Conservation (phyloP, 2,888 invertebrate species). For the Drosophila dives region DNA sequence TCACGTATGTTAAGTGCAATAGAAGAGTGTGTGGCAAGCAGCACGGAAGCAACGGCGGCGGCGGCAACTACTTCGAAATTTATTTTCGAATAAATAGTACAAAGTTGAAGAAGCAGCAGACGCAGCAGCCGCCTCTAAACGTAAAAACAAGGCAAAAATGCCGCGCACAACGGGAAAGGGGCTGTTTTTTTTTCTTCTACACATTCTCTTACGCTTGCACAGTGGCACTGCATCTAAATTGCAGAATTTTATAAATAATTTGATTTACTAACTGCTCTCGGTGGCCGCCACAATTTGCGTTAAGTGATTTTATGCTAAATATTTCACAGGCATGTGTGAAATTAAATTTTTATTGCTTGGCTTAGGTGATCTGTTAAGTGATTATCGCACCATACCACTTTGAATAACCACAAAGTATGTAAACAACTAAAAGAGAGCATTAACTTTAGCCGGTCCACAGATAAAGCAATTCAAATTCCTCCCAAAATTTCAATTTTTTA, state of each 20-base stretch:
- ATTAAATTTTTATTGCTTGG: slow-evolving; percentile 17
- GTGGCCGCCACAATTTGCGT: neutral
- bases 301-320: slow-evolving; percentile 3
- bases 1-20: slow-evolving; percentile 60
- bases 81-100: slow-evolving; percentile 80
- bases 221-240: slow-evolving; percentile 48
- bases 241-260: slow-evolving; percentile 32
- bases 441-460: neutral
- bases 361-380: slow-evolving; percentile 20
- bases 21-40: slow-evolving; percentile 62
- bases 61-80: slow-evolving; percentile 77
- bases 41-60: slow-evolving; percentile 42
- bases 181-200: slow-evolving; percentile 25
- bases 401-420: neutral
- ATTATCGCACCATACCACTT: slow-evolving; percentile 29
- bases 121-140: slow-evolving; percentile 44
- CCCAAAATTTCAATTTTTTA: neutral
- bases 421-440: slow-evolving; percentile 3
- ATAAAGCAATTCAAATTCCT: neutral
- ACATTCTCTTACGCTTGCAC: slow-evolving; percentile 63
- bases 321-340: slow-evolving; percentile 38
- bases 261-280: slow-evolving; percentile 46
- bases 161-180: slow-evolving; percentile 52
- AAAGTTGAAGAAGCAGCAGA: slow-evolving; percentile 74
- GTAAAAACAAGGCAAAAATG: slow-evolving; percentile 69